Percentiles rank a stretch among this genome's conserved stretches.
Evolutionary conservation across 2,113 vertebrate genomes (phyloP).

Genomic region (Vimba vimba): DNA sequence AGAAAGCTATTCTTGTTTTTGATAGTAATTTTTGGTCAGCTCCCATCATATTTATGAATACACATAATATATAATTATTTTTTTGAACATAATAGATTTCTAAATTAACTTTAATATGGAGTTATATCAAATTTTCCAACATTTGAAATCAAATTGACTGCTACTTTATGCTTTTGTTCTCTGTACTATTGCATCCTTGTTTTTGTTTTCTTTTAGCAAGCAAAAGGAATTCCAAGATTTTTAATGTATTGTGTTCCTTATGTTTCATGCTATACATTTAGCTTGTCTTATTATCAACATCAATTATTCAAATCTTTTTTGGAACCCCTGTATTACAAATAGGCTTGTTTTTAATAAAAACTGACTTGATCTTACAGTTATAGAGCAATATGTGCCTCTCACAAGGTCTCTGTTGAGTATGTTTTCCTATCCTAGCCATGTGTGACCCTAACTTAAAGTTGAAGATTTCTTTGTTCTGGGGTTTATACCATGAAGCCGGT

Average conservation of each 20-base stretch:
- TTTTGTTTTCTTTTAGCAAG: background rate
- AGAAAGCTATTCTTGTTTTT: background rate
- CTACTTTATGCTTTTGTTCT: background rate
- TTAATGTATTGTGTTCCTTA: background rate
- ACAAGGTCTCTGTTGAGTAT: too few relatives aligned
- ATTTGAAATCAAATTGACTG: background rate
- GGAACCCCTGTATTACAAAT: background rate
- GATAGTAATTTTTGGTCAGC: background rate
- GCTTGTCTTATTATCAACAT: background rate
- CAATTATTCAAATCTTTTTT: background rate
- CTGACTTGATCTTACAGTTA: background rate
- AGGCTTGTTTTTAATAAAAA: background rate
- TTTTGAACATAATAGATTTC: background rate
- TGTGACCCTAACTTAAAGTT: too few relatives aligned
- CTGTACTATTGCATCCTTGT: background rate
- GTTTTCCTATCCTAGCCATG: too few relatives aligned
- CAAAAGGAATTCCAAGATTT: background rate
- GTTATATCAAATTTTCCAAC: background rate
- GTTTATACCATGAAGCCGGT: too few relatives aligned
- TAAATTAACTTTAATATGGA: background rate
- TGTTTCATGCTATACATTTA: background rate
- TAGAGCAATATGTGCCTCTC: too few relatives aligned
- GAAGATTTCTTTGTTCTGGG: too few relatives aligned
- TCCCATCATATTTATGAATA: background rate
- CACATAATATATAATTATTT: too few relatives aligned